Base-by-base conservation (phyloP, 2,797 vertebrate genomes). In the Thamnophis elegans region DNA sequence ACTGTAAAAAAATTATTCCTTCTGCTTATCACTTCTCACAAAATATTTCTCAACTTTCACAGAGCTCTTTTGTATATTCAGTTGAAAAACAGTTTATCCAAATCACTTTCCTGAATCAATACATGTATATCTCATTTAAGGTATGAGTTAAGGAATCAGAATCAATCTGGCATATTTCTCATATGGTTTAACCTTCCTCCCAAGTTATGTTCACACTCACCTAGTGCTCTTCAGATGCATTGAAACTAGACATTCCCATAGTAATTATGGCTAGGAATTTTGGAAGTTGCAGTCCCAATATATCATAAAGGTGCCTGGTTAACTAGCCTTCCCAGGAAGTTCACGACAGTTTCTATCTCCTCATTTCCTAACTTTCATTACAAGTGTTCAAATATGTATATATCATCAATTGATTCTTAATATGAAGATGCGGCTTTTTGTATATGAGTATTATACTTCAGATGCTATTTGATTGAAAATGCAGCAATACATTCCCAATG, bases 251-350 rank as follows among this genome's bases (percentile, higher is more conserved):
- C 9, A 20, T 78, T 78, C 73, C 9, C 1, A 78, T 4, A 42
- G 36, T 3, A 42, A 42, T 78, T 78, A 22, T 47, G 73, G 20
- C 18, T 47, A 82, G 73, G 20, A 11, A 47, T 78, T 78, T 78
- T 42, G 18, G 36, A 18, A 78, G 18, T 78, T 78, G 18, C 8
- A 42, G 9, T 78, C 18, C 18, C 73, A 78, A 78, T 73, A 9
- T 73, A 73, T 73, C 68, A 73, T 42, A 78, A 42, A 42, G 32
- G 18, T 1, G 9, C 18, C 73, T 42, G 32, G 3, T 59, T 55
- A 36, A 22, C n/a, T 13, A 94, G 85, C 14, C 2, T 55, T 94
- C 28, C 28, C 59, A 93, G 47, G 32, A 93, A 96, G 92, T 42
- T 0, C 28, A 6, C 82, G 42, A 55, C 88, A 56, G 18, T 28